These are phyloP conservation scores for Scaptomyza pallida DNA, from an alignment of 1,140 invertebrate species.

Conservation along the genomic window DNA sequence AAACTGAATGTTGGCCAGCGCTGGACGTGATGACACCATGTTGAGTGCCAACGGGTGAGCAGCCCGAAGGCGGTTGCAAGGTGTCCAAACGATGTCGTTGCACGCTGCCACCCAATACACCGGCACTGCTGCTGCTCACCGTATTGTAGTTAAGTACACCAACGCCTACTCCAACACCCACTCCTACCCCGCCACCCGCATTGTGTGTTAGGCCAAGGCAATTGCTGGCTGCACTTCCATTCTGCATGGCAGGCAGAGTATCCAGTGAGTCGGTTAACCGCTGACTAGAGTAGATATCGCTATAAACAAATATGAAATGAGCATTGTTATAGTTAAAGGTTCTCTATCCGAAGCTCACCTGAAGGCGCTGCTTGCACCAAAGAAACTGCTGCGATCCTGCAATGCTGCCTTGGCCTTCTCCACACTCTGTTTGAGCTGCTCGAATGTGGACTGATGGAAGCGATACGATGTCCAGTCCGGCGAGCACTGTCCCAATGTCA, in stretches of 20 bases:
- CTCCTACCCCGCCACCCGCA: constrained; percentile 45
- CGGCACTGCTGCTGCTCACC: constrained; percentile 73
- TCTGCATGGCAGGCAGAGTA: constrained; percentile 69
- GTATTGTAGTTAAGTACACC: constrained; percentile 76
- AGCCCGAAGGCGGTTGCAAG: constrained; percentile 70
- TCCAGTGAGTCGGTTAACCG: constrained; percentile 77
- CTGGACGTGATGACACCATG: constrained; percentile 79
- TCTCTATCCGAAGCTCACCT: constrained; percentile 53
- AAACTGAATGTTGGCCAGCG: constrained; percentile 52
- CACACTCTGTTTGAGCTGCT: constrained; percentile 94
- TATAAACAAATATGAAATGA: constrained; percentile 26
- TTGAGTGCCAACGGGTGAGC: constrained; percentile 72
- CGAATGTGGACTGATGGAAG: constrained; percentile 92
- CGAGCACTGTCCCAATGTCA: constrained; percentile 83
- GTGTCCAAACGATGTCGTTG: constrained; percentile 76
- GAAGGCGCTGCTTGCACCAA: constrained; percentile 82
- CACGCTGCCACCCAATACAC: constrained; percentile 58
- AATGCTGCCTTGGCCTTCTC: constrained; percentile 94
- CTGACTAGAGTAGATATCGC: constrained; percentile 82
- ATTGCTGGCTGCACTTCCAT: constrained; percentile 64
- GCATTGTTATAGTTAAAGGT: not conserved
- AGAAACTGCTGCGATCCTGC: constrained; percentile 85
- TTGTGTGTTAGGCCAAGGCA: constrained; percentile 75
- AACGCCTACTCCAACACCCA: constrained; percentile 49
- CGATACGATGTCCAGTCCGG: constrained; percentile 90